phyloP scores from a whole-genome alignment of 1,140 invertebrate genomes.

The Bombus vancouverensis region DNA sequence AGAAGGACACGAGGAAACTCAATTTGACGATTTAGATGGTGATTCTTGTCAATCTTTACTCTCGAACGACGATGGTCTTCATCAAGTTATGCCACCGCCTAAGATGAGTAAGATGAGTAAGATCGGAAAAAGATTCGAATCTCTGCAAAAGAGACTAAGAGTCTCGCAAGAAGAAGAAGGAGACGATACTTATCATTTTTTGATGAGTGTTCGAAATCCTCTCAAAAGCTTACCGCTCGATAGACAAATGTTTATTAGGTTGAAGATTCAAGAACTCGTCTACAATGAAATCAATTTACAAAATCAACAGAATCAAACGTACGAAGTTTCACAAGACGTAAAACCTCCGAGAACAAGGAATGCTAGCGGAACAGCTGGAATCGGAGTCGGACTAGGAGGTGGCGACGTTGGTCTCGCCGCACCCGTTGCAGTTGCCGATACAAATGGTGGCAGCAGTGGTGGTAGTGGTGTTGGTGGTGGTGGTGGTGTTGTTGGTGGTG shows the following conservation, averaged over 20 bases:
- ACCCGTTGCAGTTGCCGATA: not conserved
- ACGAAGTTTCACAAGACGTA: slow-evolving; percentile 62
- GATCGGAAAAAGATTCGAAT: slow-evolving; percentile 67
- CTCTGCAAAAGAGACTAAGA: slow-evolving; percentile 61
- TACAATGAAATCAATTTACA: slow-evolving; percentile 72
- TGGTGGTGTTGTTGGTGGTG: not conserved
- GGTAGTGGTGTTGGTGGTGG: too few relatives aligned
- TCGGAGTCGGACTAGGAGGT: not conserved
- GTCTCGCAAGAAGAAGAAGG: slow-evolving; percentile 65
- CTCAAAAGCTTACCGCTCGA: slow-evolving; percentile 72
- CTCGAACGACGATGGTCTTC: slow-evolving; percentile 68
- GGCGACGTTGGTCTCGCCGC: not conserved
- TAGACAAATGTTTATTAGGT: slow-evolving; percentile 74
- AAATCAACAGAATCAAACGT: slow-evolving; percentile 62
- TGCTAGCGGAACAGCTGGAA: not conserved
- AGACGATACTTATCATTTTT: slow-evolving; percentile 76
- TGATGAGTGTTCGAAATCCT: slow-evolving; percentile 75
- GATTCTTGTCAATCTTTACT: slow-evolving; percentile 71
- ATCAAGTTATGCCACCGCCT: slow-evolving; percentile 62
- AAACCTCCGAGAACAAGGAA: slow-evolving; percentile 56
- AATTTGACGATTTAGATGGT: slow-evolving; percentile 70
- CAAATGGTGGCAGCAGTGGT: not conserved
- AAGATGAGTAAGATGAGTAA: slow-evolving; percentile 65
- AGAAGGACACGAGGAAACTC: slow-evolving; percentile 71
- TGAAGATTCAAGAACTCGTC: slow-evolving; percentile 77